phyloP scores from a whole-genome alignment of 1,140 invertebrate species.

The Solenopsis invicta region DNA sequence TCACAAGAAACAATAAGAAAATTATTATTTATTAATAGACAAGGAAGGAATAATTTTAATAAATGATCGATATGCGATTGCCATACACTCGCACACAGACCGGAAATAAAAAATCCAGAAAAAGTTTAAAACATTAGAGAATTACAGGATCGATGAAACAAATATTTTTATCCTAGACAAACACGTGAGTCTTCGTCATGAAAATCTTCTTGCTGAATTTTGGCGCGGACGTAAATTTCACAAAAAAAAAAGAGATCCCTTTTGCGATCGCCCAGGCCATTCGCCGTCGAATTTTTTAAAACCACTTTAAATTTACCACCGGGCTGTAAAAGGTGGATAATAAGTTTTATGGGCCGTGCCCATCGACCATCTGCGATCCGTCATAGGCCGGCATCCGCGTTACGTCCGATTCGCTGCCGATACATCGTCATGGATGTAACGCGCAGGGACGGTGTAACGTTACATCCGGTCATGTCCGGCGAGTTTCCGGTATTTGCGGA shows the following conservation, averaged over 20 bases:
- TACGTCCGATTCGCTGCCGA: constrained; percentile 68
- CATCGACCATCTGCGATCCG: constrained; percentile 79
- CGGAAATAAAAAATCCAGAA: not conserved
- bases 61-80: not conserved
- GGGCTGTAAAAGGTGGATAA: constrained; percentile 80
- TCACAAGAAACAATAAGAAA: not conserved
- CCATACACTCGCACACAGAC: not conserved
- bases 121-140: not conserved
- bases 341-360: constrained; percentile 80
- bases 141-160: constrained; percentile 21
- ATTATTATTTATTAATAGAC: not conserved
- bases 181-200: constrained; percentile 14
- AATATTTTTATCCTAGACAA: constrained; percentile 40
- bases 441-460: constrained; percentile 41
- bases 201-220: constrained; percentile 62
- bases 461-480: constrained; percentile 45
- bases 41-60: not conserved
- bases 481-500: constrained; percentile 56
- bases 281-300: constrained; percentile 76
- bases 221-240: constrained; percentile 71
- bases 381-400: constrained; percentile 72
- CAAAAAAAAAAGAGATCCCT: constrained; percentile 51
- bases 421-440: constrained; percentile 65
- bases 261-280: constrained; percentile 66
- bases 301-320: constrained; percentile 79